Evolutionary conservation across 1,140 invertebrate species (phyloP).

Genomic region (Sycophaga agraensis): DNA sequence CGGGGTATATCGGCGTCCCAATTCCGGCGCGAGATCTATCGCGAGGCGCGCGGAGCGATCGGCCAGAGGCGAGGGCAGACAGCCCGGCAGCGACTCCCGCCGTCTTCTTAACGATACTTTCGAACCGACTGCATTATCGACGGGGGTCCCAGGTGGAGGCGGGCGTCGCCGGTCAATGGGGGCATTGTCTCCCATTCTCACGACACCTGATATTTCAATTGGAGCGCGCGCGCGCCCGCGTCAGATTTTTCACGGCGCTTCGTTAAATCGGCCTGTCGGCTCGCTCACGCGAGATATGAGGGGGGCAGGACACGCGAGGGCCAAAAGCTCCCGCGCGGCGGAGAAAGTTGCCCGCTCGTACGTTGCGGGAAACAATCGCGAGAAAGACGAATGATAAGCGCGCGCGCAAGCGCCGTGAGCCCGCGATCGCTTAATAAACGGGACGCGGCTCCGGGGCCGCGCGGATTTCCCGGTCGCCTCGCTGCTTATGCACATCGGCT

Average conservation of each 20-base stretch:
- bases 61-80: too few relatives aligned
- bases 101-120: slow-evolving; percentile 11
- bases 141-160: too few relatives aligned
- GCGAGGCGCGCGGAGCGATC: too few relatives aligned
- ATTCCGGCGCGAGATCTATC: slow-evolving; percentile 1
- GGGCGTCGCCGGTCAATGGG: too few relatives aligned
- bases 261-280: slow-evolving; percentile 10
- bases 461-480: too few relatives aligned
- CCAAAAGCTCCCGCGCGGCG: background rate
- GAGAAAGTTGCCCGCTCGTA: slow-evolving; percentile 11
- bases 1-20: background rate
- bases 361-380: slow-evolving; percentile 16
- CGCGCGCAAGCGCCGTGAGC: too few relatives aligned
- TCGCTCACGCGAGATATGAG: too few relatives aligned
- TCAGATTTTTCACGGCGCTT: slow-evolving; percentile 21
- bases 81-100: too few relatives aligned
- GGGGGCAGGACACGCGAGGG: too few relatives aligned
- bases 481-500: too few relatives aligned
- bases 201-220: slow-evolving; percentile 29
- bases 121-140: background rate
- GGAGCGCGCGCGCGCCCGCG: background rate
- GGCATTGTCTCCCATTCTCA: slow-evolving; percentile 24
- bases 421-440: slow-evolving; percentile 18
- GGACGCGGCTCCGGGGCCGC: too few relatives aligned
- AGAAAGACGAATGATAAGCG: slow-evolving; percentile 18